A percentile compares a stretch with the other conserved stretches of the same genome.
phyloP scores from a whole-genome alignment of 1,140 invertebrate species.

The Aphelinus certus region DNA sequence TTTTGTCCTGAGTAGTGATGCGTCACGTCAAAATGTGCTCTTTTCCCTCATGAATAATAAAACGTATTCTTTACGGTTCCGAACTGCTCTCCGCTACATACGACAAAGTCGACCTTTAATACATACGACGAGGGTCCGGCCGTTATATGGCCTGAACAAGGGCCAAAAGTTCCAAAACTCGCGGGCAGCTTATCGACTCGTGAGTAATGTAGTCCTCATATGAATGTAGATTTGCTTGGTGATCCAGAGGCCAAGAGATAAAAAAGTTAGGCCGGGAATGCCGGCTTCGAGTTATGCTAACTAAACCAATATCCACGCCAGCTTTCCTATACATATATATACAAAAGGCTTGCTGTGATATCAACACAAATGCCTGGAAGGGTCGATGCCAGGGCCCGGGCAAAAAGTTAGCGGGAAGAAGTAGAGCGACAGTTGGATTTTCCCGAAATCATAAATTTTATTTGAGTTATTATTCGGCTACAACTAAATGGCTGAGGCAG shows the following conservation, averaged over 20 bases:
- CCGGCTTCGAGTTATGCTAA: slow-evolving; percentile 43
- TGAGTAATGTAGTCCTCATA: neutral
- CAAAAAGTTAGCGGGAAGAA: neutral
- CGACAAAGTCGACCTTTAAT: no score
- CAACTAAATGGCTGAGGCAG: no score
- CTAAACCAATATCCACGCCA: slow-evolving; percentile 50
- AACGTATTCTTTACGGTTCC: no score
- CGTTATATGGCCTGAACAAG: no score
- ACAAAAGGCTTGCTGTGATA: no score
- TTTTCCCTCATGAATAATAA: no score
- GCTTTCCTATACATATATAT: slow-evolving; percentile 31
- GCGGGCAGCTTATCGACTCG: neutral
- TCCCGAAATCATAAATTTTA: slow-evolving; percentile 7
- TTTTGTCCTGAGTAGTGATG: no score
- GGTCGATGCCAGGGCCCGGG: neutral
- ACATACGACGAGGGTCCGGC: no score
- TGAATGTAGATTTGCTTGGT: neutral
- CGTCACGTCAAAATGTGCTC: no score
- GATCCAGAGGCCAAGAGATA: neutral
- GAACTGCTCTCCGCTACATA: no score
- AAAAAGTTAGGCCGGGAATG: slow-evolving; percentile 16
- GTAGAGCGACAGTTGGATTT: neutral
- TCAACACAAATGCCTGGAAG: neutral
- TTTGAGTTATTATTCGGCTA: slow-evolving; percentile 9
- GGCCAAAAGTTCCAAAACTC: neutral